Evolutionary conservation across 1,140 invertebrate genomes (phyloP).

Genomic region (Bombyx mandarina): DNA sequence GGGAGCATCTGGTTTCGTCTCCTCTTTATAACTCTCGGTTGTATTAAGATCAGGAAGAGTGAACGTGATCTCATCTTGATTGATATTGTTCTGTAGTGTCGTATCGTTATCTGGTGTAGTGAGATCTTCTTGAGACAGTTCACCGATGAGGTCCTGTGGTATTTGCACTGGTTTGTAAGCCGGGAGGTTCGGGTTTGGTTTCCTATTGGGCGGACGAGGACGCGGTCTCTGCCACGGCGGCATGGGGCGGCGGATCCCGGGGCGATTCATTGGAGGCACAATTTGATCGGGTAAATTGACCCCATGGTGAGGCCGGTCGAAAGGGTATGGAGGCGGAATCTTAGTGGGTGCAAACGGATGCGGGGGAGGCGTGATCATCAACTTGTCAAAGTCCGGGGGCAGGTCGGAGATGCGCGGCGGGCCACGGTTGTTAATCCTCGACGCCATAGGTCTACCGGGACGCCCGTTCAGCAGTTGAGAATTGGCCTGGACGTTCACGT

Average conservation of each 20-base stretch:
- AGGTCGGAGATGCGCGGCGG: conserved; percentile 86
- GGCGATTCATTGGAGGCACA: conserved; percentile 75
- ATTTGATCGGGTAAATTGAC: conserved; percentile 83
- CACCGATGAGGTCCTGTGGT: conserved; percentile 25
- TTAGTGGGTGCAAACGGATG: conserved; percentile 57
- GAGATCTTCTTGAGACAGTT: conserved; percentile 29
- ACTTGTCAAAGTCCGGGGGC: conserved; percentile 78
- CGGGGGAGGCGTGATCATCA: conserved; percentile 52
- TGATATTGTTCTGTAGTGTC: conserved; percentile 48
- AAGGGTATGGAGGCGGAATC: conserved; percentile 76
- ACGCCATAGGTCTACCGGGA: conserved; percentile 72
- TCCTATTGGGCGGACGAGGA: conserved; percentile 61
- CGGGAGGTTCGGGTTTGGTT: conserved; percentile 61
- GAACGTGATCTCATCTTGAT: conserved; percentile 28
- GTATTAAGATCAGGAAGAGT: conserved; percentile 19
- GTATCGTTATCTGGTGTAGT: conserved; percentile 38
- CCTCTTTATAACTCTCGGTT: conserved; percentile 23
- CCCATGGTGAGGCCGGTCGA: conserved; percentile 78
- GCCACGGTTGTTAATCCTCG: conserved; percentile 90
- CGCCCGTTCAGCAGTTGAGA: conserved; percentile 70
- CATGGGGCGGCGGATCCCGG: conserved; percentile 71
- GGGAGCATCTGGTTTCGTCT: conserved; percentile 23
- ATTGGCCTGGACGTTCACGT: conserved; percentile 85
- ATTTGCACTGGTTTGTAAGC: conserved; percentile 55
- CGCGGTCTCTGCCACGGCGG: conserved; percentile 75